A percentile compares a stretch with the other conserved stretches of the same genome.
phyloP scores from a whole-genome alignment of 2,113 vertebrate genomes.

The Telmatochromis brachygnathus region DNA sequence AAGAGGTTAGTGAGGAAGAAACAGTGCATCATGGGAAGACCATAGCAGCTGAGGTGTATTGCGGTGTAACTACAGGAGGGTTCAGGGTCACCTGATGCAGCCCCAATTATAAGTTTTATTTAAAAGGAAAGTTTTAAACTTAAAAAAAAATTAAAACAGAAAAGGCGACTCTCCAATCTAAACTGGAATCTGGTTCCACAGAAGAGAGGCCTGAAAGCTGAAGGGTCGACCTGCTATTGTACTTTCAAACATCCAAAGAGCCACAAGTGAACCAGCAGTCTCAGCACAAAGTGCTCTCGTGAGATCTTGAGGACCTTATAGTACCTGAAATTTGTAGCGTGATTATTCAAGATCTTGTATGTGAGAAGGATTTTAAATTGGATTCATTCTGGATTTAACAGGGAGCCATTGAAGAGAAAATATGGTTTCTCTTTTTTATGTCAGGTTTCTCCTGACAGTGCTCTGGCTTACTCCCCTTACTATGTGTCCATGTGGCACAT shows the following conservation, averaged over 20 bases:
- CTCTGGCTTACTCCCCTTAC: neutral
- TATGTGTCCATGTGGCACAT: neutral
- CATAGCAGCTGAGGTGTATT: fast-evolving
- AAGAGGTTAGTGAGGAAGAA: neutral
- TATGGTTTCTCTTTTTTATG: neutral
- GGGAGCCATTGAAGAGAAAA: neutral
- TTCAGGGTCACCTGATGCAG: fast-evolving
- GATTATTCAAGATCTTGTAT: neutral
- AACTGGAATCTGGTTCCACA: neutral
- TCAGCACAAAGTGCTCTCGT: neutral
- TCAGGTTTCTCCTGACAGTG: neutral
- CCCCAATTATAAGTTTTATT: neutral
- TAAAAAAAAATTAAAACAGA: fast-evolving
- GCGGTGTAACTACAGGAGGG: fast-evolving
- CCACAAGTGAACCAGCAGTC: neutral
- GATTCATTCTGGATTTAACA: neutral
- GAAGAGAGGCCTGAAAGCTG: neutral
- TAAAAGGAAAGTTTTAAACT: neutral
- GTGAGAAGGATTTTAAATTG: neutral
- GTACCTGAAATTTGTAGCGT: fast-evolving
- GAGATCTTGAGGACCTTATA: neutral
- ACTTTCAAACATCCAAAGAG: fast-evolving
- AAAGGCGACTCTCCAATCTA: neutral
- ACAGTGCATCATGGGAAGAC: neutral
- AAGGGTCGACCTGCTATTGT: neutral